Percentiles rank a stretch among this genome's conserved stretches.
phyloP scores from a whole-genome alignment of 2,113 vertebrate species.

The Tragelaphus buxtoni region DNA sequence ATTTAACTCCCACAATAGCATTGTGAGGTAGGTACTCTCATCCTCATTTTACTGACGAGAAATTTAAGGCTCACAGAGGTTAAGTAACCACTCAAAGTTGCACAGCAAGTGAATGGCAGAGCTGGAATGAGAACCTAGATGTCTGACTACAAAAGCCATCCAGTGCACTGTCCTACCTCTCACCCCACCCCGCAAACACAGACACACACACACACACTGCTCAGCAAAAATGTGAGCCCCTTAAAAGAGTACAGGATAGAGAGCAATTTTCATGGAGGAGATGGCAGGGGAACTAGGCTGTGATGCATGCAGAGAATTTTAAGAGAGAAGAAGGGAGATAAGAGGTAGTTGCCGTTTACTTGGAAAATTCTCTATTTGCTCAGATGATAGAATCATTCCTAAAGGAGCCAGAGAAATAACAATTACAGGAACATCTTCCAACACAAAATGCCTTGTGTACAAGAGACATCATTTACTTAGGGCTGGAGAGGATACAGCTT shows the following conservation, averaged over 20 bases:
- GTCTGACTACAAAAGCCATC: background rate
- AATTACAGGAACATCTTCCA: background rate
- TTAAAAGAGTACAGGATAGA: background rate
- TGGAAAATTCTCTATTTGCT: background rate
- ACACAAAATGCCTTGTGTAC: background rate
- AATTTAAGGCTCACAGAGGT: background rate
- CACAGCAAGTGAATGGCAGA: background rate
- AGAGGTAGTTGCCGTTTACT: background rate
- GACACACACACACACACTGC: background rate
- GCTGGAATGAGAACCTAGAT: background rate
- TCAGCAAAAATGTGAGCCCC: background rate
- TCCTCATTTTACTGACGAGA: background rate
- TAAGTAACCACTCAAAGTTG: background rate
- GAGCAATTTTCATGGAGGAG: background rate
- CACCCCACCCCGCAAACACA: rapidly evolving
- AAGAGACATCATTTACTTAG: rapidly evolving
- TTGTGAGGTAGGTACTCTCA: background rate
- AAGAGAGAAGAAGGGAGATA: background rate
- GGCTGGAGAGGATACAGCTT: rapidly evolving
- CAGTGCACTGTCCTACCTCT: background rate
- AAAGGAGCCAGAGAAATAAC: background rate
- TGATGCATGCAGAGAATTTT: background rate
- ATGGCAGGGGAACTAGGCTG: background rate
- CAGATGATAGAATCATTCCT: background rate
- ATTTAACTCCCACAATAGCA: background rate